These are phyloP conservation scores for Enteromius argenteus DNA, from an alignment of 2,797 vertebrate genomes.

Conservation along the genomic window DNA sequence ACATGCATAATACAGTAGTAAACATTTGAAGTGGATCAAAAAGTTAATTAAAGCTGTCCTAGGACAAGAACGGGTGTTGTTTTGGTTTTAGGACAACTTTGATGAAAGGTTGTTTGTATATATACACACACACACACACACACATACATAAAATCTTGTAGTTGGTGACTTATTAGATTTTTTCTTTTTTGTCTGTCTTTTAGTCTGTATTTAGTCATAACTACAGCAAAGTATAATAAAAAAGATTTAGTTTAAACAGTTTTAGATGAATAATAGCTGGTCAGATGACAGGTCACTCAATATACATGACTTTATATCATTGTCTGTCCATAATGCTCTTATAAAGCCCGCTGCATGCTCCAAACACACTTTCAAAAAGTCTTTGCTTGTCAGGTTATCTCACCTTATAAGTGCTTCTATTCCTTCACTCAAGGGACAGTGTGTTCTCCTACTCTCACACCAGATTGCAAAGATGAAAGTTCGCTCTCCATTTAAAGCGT, in stretches of 20 bases:
- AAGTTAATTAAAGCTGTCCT: too few relatives aligned
- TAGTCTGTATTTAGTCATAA: not conserved
- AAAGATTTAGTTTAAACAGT: not conserved
- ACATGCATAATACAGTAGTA: not conserved
- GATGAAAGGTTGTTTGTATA: too few relatives aligned
- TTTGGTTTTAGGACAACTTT: too few relatives aligned
- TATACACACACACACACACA: too few relatives aligned
- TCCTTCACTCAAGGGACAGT: constrained; percentile 12
- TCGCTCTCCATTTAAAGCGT: constrained; percentile 43
- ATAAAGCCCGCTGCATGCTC: constrained; percentile 1
- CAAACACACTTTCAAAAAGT: not conserved
- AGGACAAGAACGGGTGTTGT: too few relatives aligned
- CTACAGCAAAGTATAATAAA: not conserved
- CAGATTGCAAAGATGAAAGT: constrained; percentile 35
- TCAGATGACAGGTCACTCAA: not conserved
- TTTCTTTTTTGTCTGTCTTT: too few relatives aligned
- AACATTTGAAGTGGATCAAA: too few relatives aligned
- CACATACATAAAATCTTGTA: not conserved
- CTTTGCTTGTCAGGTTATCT: constrained; percentile 35
- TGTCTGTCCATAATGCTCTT: not conserved
- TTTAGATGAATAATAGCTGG: not conserved
- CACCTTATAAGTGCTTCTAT: constrained; percentile 32
- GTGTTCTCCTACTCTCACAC: constrained; percentile 6
- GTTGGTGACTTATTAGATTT: not conserved
- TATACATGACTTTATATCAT: constrained; percentile 10